Evolutionary conservation across 2,113 vertebrate species (phyloP).

Genomic region (Ahaetulla prasina): DNA sequence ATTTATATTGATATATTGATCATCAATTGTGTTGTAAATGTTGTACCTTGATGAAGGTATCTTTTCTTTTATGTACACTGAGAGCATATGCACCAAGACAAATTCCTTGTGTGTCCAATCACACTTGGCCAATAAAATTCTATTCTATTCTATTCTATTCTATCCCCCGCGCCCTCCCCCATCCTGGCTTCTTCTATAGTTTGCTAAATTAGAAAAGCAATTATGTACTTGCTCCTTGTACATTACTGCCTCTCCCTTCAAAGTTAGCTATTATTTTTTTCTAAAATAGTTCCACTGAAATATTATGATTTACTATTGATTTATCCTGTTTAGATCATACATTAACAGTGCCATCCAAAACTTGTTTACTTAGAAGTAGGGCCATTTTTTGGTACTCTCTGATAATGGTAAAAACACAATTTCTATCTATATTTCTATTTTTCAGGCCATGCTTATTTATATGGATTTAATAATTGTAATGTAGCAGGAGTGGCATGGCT

Average conservation of each 20-base stretch:
- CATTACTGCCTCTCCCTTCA: not conserved
- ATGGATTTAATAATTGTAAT: not conserved
- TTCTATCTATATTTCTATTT: not conserved
- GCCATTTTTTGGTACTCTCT: not conserved
- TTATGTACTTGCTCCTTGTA: not conserved
- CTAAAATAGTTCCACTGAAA: not conserved
- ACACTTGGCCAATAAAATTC: too few species aligned
- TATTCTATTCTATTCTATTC: too few species aligned
- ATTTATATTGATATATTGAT: too few species aligned
- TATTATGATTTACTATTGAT: not conserved
- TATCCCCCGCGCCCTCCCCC: accelerated
- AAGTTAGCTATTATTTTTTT: not conserved
- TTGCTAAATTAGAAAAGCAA: not conserved
- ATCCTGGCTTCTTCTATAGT: not conserved
- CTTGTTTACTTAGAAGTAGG: not conserved
- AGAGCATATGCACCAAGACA: too few species aligned
- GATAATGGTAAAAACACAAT: not conserved
- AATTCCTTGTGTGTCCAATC: too few species aligned
- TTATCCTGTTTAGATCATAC: not conserved
- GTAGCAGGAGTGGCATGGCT: not conserved
- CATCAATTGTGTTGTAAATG: too few species aligned
- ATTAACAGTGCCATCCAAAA: not conserved
- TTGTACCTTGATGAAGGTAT: too few species aligned
- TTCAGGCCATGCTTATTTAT: not conserved
- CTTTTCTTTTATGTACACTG: too few species aligned